Conservation (phyloP, 2,797 vertebrate species). For the Cheirogaleus major region DNA sequence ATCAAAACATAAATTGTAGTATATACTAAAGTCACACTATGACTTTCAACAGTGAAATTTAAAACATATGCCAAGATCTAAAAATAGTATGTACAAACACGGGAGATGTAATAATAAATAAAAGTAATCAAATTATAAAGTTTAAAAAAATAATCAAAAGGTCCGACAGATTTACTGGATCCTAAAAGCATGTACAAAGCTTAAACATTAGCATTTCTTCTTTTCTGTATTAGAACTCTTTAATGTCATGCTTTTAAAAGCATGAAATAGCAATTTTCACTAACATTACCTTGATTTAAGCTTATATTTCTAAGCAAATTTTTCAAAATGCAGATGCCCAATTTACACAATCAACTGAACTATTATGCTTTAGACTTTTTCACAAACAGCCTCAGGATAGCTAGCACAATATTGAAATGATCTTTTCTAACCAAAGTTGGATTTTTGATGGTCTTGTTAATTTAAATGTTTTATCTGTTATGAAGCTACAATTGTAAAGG, state of each 20-base stretch:
- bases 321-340: background rate
- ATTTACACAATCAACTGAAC: background rate
- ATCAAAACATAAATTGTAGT: constrained; percentile 24
- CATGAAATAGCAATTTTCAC: background rate
- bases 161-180: background rate
- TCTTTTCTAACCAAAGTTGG: background rate
- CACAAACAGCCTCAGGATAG: background rate
- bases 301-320: background rate
- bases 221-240: background rate
- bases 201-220: background rate
- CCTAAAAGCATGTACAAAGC: background rate
- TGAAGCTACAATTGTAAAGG: background rate
- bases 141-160: background rate
- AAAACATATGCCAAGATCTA: background rate
- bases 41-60: constrained; percentile 15
- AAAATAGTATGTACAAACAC: background rate
- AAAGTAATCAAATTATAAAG: constrained; percentile 19
- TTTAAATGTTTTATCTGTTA: constrained; percentile 10
- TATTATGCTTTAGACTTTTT: background rate
- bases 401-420: background rate
- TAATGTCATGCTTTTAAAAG: background rate
- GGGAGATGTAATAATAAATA: background rate
- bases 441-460: background rate
- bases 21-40: background rate
- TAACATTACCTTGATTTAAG: background rate